These are phyloP conservation scores for Cinclus mexicanus DNA, from an alignment of 2,113 vertebrate species.

Conservation along the genomic window DNA sequence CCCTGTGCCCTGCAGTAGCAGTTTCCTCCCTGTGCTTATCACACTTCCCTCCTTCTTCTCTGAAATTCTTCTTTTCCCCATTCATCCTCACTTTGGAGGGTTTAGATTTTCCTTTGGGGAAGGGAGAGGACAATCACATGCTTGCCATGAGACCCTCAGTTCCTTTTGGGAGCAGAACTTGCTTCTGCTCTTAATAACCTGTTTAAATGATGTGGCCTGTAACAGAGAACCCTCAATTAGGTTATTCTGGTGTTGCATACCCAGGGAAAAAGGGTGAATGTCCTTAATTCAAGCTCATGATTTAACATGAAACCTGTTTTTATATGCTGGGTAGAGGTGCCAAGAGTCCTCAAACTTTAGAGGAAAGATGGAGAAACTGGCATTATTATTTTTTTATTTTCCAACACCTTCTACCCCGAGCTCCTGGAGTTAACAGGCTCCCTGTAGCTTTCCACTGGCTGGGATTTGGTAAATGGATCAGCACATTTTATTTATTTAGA, in stretches of 20 bases:
- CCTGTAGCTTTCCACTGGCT: constrained; percentile 21
- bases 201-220: fast-evolving
- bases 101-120: neutral
- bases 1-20: neutral
- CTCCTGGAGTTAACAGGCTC: neutral
- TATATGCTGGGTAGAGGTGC: neutral
- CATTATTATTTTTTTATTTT: constrained; percentile 1
- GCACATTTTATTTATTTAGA: neutral
- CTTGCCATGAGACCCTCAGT: neutral
- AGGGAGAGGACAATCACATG: neutral
- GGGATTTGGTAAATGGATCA: constrained; percentile 14
- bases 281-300: neutral
- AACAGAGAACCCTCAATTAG: neutral
- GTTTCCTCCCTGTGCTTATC: neutral
- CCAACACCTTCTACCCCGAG: neutral
- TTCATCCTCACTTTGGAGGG: fast-evolving
- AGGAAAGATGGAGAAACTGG: neutral
- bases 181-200: neutral
- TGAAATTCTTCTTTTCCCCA: neutral
- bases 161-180: neutral
- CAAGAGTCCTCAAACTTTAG: constrained; percentile 1
- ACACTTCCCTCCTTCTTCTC: neutral
- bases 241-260: neutral
- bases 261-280: neutral
- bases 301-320: neutral